Evolutionary conservation across 2,888 invertebrate species (phyloP).

Genomic region (Lepidonotus clava): DNA sequence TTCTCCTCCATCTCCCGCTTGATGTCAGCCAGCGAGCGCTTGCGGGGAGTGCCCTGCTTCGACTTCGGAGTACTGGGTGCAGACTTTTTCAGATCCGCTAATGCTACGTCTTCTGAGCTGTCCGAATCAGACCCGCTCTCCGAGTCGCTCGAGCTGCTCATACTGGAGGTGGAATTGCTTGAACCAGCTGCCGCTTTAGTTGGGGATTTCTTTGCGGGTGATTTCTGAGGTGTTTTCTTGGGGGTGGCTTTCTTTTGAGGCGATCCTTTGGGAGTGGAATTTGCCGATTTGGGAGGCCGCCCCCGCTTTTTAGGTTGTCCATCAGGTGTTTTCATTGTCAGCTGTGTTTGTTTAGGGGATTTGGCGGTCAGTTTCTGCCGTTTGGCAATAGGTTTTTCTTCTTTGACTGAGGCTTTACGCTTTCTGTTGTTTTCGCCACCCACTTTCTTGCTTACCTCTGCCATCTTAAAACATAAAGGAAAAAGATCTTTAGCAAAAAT

Average conservation of each 20-base stretch:
- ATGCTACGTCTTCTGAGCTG: conserved; percentile 55
- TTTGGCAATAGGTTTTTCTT: neutral
- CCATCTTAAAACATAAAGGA: conserved; percentile 70
- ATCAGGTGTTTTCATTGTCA: conserved; percentile 27
- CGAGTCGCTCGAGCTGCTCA: neutral
- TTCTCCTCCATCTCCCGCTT: conserved; percentile 62
- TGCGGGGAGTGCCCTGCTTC: neutral
- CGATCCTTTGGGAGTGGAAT: conserved; percentile 10
- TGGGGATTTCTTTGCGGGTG: neutral
- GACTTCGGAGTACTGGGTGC: neutral
- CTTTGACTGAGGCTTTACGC: neutral
- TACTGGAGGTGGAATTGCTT: neutral
- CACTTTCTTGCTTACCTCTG: conserved; percentile 69
- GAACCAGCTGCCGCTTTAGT: conserved; percentile 26
- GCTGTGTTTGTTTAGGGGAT: conserved; percentile 22
- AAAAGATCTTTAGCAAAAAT: too few relatives aligned
- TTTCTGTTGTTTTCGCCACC: conserved; percentile 62
- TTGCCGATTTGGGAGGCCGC: conserved; percentile 44
- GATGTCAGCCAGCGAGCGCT: conserved; percentile 65
- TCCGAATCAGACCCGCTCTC: conserved; percentile 19
- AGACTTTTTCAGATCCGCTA: conserved; percentile 52
- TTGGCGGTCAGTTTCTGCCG: neutral
- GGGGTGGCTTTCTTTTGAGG: conserved; percentile 43
- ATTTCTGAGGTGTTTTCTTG: conserved; percentile 35
- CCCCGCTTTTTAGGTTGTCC: conserved; percentile 36